phyloP scores from a whole-genome alignment of 2,113 vertebrate genomes.

The Vulpes ferrilata region DNA sequence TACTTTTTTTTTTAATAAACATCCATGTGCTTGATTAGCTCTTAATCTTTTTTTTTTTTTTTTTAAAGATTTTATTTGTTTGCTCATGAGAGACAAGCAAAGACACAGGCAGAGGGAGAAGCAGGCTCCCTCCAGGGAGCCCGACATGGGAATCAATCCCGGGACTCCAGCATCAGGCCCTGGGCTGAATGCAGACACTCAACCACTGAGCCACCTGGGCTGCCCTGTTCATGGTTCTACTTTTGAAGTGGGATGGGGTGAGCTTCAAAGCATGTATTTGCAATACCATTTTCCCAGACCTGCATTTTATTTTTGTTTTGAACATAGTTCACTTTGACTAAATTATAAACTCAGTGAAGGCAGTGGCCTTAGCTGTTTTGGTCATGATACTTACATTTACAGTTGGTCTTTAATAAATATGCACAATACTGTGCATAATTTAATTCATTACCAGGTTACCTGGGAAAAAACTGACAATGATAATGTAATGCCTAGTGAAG shows the following conservation, averaged over 20 bases:
- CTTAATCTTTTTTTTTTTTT: too few relatives aligned
- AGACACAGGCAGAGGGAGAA: too few relatives aligned
- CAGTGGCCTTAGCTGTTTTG: neutral
- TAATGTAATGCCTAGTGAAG: neutral
- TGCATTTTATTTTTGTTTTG: neutral
- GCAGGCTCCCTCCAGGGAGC: too few relatives aligned
- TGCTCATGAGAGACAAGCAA: too few relatives aligned
- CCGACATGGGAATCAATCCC: too few relatives aligned
- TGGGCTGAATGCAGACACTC: too few relatives aligned
- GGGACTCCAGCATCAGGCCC: too few relatives aligned
- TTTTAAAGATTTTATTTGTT: too few relatives aligned
- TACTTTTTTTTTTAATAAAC: neutral
- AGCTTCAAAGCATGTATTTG: neutral
- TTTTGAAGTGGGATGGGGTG: neutral
- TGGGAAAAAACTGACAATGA: neutral
- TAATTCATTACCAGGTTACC: neutral
- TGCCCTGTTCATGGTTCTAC: too few relatives aligned
- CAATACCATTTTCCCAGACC: neutral
- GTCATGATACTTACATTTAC: neutral
- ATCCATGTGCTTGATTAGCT: too few relatives aligned
- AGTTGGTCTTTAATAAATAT: neutral
- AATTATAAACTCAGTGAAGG: neutral
- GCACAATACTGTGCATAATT: neutral
- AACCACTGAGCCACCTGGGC: too few relatives aligned
- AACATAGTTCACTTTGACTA: neutral